Percentiles rank a stretch among this genome's conserved stretches.
These are phyloP conservation scores for Heteromormyrus szaboi DNA, from an alignment of 2,797 vertebrate species.

Conservation along the genomic window DNA sequence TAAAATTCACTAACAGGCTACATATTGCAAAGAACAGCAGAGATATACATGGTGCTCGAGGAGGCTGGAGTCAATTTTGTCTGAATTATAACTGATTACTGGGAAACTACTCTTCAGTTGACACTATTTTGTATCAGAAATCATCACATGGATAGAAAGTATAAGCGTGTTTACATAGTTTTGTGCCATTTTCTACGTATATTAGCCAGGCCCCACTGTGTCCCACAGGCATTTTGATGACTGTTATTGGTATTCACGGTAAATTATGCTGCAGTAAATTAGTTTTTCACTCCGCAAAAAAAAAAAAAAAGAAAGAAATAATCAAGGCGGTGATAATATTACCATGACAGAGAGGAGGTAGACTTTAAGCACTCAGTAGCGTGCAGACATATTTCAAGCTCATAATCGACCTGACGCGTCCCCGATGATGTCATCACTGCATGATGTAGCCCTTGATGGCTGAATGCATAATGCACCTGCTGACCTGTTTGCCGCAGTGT, in stretches of 20 bases:
- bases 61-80: neutral
- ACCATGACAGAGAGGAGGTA: conserved; percentile 18
- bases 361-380: conserved; percentile 41
- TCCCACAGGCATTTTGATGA: conserved; percentile 61
- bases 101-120: conserved; percentile 40
- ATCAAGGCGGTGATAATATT: conserved; percentile 56
- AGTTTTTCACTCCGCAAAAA: conserved; percentile 46
- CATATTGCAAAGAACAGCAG: conserved; percentile 14
- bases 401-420: conserved; percentile 64
- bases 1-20: conserved; percentile 52
- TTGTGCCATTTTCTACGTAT: conserved; percentile 41
- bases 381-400: conserved; percentile 55
- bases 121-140: conserved; percentile 21
- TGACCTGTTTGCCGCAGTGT: neutral
- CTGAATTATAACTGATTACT: conserved; percentile 48
- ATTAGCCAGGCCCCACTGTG: conserved; percentile 58
- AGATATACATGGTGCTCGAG: neutral
- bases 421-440: conserved; percentile 43
- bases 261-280: conserved; percentile 59
- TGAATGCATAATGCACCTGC: neutral
- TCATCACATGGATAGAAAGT: conserved; percentile 54
- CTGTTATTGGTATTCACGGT: conserved; percentile 61
- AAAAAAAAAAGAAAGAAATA: conserved; percentile 35
- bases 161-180: conserved; percentile 53
- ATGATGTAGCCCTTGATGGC: conserved; percentile 21